Evolutionary conservation across 2,113 vertebrate species (phyloP).

Genomic region (Lampris megalopsis): DNA sequence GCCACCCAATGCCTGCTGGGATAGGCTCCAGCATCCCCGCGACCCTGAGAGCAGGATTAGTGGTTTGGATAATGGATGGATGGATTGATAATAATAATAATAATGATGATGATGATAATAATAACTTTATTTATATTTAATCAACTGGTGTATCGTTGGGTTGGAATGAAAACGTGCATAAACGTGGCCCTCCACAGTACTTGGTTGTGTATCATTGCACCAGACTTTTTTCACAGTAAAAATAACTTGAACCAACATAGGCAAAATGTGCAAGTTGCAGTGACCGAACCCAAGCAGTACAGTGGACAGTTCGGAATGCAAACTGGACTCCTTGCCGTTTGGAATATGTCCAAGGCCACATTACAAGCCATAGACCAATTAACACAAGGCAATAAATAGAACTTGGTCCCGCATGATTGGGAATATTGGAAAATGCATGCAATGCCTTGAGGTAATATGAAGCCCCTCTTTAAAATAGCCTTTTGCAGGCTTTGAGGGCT

Average conservation of each 20-base stretch:
- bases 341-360: slow-evolving; percentile 20
- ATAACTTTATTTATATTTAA: too few species aligned
- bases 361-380: slow-evolving; percentile 44
- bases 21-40: too few species aligned
- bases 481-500: slow-evolving; percentile 16
- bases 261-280: not conserved
- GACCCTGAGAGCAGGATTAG: too few species aligned
- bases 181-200: too few species aligned
- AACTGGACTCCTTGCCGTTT: slow-evolving; percentile 16
- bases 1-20: too few species aligned
- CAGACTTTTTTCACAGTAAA: too few species aligned
- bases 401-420: slow-evolving; percentile 15
- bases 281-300: not conserved
- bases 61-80: too few species aligned
- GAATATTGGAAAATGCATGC: slow-evolving; percentile 45
- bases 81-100: too few species aligned
- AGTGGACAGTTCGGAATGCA: slow-evolving; percentile 17
- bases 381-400: slow-evolving; percentile 62
- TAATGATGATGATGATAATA: too few species aligned
- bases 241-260: not conserved
- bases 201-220: too few species aligned
- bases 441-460: slow-evolving; percentile 55
- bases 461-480: slow-evolving; percentile 49
- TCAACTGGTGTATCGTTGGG: too few species aligned
- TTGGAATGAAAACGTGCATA: too few species aligned